Conservation (phyloP, 30 jellyfish, hydroid and myxozoan species). For the Hydra vulgaris region DNA sequence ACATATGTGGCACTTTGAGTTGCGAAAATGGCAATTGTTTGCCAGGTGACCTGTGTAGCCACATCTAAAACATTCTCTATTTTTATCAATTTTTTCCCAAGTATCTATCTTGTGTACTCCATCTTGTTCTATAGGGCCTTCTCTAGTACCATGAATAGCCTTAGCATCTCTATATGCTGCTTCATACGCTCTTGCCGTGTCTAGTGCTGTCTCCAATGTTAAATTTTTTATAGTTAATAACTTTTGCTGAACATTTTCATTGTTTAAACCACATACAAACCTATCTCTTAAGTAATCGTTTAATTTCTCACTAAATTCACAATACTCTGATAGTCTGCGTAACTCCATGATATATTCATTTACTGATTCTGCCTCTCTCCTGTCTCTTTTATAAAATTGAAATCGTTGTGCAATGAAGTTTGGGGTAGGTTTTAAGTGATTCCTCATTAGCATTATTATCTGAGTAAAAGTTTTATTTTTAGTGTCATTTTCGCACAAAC, state of each 20-base stretch:
- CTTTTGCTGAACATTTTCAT: constrained; percentile 17
- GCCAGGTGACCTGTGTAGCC: constrained; percentile 10
- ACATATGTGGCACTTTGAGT: constrained; percentile 5
- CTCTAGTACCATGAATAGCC: constrained; percentile 1
- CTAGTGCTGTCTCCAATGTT: constrained; percentile 7
- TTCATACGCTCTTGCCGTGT: constrained; percentile 1
- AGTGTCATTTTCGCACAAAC: too few species aligned
- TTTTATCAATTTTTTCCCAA: background rate
- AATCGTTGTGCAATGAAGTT: too few species aligned
- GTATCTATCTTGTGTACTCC: constrained; percentile 9
- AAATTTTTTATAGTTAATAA: constrained; percentile 9
- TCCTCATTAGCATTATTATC: too few species aligned
- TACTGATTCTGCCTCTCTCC: too few species aligned
- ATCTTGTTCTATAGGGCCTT: background rate
- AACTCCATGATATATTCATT: too few species aligned
- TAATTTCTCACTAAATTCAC: constrained; percentile 3
- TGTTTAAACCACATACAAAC: constrained; percentile 17
- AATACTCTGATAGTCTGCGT: too few species aligned
- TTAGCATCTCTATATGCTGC: constrained; percentile 13
- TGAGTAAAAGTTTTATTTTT: too few species aligned
- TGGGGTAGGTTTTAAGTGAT: too few species aligned
- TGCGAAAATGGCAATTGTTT: background rate
- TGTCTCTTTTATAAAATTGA: too few species aligned
- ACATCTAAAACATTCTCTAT: constrained; percentile 4
- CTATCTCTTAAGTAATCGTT: constrained; percentile 21